These are phyloP conservation scores for Pangasius krempfi DNA, from an alignment of 2,797 vertebrate species.

Conservation along the genomic window DNA sequence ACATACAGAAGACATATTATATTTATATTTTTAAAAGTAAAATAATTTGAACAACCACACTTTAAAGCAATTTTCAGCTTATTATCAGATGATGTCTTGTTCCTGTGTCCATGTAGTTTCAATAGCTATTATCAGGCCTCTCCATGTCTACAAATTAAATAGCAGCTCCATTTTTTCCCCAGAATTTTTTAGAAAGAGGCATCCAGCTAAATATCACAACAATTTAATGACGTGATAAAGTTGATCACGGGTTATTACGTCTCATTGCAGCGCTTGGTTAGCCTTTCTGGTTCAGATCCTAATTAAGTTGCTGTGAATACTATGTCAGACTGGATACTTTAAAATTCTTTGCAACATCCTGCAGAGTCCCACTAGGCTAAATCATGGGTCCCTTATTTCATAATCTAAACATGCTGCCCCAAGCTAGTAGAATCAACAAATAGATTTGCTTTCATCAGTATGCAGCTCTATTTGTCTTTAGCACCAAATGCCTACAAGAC, in stretches of 20 bases:
- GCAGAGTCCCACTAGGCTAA: not conserved
- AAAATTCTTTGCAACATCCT: not conserved
- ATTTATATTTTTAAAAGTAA: not conserved
- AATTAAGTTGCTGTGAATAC: not conserved
- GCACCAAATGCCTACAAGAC: not conserved
- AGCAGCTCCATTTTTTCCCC: not conserved
- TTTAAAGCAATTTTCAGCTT: not conserved
- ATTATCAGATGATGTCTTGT: not conserved
- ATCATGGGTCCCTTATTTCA: not conserved
- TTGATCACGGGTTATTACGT: not conserved
- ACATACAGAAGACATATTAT: not conserved
- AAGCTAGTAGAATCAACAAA: not conserved
- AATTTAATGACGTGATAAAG: not conserved
- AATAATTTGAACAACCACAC: not conserved
- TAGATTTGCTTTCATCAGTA: slow-evolving; percentile 9
- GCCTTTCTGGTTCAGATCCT: not conserved
- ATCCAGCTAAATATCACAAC: not conserved
- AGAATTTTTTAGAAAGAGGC: not conserved
- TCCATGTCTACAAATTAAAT: not conserved
- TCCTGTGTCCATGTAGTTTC: not conserved
- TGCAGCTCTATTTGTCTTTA: not conserved
- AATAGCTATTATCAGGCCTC: not conserved
- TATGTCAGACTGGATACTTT: not conserved
- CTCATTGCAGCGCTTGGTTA: not conserved
- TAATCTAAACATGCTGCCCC: not conserved